These are phyloP conservation scores for Muntiacus muntjak DNA, from an alignment of 2,113 vertebrate species.

Conservation along the genomic window DNA sequence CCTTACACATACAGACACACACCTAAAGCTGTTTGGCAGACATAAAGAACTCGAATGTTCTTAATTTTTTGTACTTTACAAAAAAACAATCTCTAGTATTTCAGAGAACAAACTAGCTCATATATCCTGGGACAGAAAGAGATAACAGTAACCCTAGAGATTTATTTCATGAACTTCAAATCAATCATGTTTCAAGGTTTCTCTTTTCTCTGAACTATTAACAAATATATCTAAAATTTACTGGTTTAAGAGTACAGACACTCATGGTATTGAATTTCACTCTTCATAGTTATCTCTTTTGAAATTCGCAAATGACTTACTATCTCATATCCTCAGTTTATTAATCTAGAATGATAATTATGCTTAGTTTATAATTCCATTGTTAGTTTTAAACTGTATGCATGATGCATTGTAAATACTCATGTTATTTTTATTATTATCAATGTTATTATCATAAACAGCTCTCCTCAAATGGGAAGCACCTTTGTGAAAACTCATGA, in stretches of 20 bases:
- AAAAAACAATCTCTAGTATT: background rate
- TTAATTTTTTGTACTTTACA: background rate
- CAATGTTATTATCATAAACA: background rate
- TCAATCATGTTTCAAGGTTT: background rate
- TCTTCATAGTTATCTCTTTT: background rate
- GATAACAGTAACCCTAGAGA: background rate
- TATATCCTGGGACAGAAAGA: background rate
- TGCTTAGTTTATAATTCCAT: background rate
- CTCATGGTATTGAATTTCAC: background rate
- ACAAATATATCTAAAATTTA: background rate
- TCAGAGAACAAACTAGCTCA: background rate
- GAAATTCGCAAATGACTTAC: background rate
- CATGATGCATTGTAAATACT: background rate
- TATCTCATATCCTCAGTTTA: background rate
- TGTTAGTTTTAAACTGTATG: background rate
- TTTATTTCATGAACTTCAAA: background rate
- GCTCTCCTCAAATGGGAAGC: background rate
- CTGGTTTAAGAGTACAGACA: background rate
- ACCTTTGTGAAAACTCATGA: background rate
- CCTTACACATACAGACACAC: background rate
- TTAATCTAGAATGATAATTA: background rate
- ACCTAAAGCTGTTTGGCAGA: background rate
- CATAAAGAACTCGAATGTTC: background rate
- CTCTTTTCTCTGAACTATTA: background rate
- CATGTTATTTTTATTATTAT: background rate